These are phyloP conservation scores for Clostera curtula DNA, from an alignment of 2,888 invertebrate species.

Conservation along the genomic window DNA sequence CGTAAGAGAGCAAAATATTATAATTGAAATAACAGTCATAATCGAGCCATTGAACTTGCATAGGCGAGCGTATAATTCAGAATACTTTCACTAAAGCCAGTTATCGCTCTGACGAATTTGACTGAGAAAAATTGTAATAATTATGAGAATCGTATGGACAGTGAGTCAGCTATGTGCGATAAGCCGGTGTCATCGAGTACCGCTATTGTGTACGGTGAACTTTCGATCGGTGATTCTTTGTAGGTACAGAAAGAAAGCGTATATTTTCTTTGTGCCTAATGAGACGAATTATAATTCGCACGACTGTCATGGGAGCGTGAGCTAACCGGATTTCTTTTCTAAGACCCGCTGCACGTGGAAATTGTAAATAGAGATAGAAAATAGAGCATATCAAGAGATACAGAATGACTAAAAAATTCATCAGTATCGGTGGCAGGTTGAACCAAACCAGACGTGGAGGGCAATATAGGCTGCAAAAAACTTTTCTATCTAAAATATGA, in stretches of 20 bases:
- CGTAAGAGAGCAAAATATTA: conserved; percentile 50
- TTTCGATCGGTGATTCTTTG: conserved; percentile 53
- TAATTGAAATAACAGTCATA: conserved; percentile 63
- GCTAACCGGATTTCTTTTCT: conserved; percentile 34
- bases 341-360: conserved; percentile 9
- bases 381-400: no score
- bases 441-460: no score
- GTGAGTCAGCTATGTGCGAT: conserved; percentile 65
- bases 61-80: conserved; percentile 60
- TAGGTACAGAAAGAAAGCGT: conserved; percentile 51
- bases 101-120: conserved; percentile 51
- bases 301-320: conserved; percentile 43
- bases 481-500: no score
- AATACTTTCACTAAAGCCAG: conserved; percentile 65
- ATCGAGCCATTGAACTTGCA: conserved; percentile 72
- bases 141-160: conserved; percentile 58
- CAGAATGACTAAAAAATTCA: no score
- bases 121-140: conserved; percentile 64
- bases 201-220: conserved; percentile 52
- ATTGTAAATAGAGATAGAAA: no score
- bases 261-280: conserved; percentile 54
- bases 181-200: conserved; percentile 53
- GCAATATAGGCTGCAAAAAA: no score
- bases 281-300: conserved; percentile 56
- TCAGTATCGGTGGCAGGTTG: no score